A percentile compares a stretch with the other conserved stretches of the same genome.
Evolutionary conservation across 2,797 vertebrate genomes (phyloP).

Genomic region (Hafferia zeledoni): DNA sequence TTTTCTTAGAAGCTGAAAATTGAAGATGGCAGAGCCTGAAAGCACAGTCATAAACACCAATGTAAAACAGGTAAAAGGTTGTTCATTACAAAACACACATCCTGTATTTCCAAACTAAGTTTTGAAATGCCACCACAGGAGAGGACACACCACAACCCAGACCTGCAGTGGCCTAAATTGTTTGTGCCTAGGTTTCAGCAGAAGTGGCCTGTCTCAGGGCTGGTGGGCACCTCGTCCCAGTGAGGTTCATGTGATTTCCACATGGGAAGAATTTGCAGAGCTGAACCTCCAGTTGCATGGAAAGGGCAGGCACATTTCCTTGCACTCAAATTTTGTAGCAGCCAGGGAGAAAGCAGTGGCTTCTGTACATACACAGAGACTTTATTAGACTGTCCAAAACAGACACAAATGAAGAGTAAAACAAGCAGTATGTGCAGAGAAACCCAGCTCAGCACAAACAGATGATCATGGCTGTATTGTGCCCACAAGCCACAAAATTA

Average conservation of each 20-base stretch:
- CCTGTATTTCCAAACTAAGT: neutral
- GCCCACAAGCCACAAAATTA: neutral
- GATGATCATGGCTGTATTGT: neutral
- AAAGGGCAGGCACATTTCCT: neutral
- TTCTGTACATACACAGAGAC: neutral
- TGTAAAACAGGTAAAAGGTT: conserved; percentile 59
- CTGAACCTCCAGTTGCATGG: neutral
- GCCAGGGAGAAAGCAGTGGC: neutral
- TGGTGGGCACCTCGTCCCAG: neutral
- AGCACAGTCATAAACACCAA: conserved; percentile 46
- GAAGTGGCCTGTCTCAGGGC: neutral
- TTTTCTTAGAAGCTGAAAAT: neutral
- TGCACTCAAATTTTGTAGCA: neutral
- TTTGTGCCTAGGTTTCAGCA: neutral
- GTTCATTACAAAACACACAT: neutral
- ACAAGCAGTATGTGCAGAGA: neutral
- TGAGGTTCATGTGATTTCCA: neutral
- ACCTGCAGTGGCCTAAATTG: neutral
- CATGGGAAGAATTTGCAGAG: neutral
- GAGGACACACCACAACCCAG: neutral
- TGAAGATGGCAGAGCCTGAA: conserved; percentile 56
- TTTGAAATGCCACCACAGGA: neutral
- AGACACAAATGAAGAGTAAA: neutral
- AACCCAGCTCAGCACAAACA: neutral
- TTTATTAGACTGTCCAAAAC: neutral